Evolutionary conservation across 2,888 invertebrate genomes (phyloP).

Genomic region (Drosophila mimica): DNA sequence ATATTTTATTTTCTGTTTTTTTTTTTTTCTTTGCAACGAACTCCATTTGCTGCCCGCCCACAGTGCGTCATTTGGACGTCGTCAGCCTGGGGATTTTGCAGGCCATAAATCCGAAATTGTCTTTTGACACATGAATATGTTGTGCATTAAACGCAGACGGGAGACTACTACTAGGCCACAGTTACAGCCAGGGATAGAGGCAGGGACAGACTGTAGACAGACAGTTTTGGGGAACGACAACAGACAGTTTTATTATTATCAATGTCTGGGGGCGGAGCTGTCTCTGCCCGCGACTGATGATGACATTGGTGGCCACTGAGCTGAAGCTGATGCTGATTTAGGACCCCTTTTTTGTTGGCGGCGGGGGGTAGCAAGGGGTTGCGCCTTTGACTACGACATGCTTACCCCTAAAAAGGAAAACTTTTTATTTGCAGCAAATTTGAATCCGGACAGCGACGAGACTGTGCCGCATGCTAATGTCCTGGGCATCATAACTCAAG

Average conservation of each 20-base stretch:
- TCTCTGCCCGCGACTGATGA: slow-evolving; percentile 58
- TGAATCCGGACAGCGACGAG: slow-evolving; percentile 21
- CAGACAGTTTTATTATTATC: slow-evolving; percentile 73
- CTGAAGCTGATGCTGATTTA: slow-evolving; percentile 63
- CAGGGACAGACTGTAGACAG: slow-evolving; percentile 62
- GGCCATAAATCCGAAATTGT: slow-evolving; percentile 82
- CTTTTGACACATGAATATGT: slow-evolving; percentile 83
- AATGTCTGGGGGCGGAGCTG: slow-evolving; percentile 44
- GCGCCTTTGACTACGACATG: slow-evolving; percentile 15
- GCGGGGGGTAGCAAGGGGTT: slow-evolving; percentile 44
- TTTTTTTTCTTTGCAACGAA: slow-evolving; percentile 48
- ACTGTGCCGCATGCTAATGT: slow-evolving; percentile 31
- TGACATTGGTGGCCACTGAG: slow-evolving; percentile 74
- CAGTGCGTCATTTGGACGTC: slow-evolving; percentile 63
- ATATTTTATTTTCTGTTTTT: slow-evolving; percentile 63
- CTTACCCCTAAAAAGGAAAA: slow-evolving; percentile 2
- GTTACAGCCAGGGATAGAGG: slow-evolving; percentile 10
- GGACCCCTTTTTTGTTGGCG: slow-evolving; percentile 17
- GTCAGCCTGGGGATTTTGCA: slow-evolving; percentile 66
- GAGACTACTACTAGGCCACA: slow-evolving; percentile 51
- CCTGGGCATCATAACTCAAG: slow-evolving; percentile 58
- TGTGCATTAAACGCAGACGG: slow-evolving; percentile 76
- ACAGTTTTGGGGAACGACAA: slow-evolving; percentile 32
- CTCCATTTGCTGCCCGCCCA: slow-evolving; percentile 38
- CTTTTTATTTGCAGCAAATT: slow-evolving; percentile 61